Conservation (phyloP, 2,888 invertebrate species). For the Neoascia interrupta region DNA sequence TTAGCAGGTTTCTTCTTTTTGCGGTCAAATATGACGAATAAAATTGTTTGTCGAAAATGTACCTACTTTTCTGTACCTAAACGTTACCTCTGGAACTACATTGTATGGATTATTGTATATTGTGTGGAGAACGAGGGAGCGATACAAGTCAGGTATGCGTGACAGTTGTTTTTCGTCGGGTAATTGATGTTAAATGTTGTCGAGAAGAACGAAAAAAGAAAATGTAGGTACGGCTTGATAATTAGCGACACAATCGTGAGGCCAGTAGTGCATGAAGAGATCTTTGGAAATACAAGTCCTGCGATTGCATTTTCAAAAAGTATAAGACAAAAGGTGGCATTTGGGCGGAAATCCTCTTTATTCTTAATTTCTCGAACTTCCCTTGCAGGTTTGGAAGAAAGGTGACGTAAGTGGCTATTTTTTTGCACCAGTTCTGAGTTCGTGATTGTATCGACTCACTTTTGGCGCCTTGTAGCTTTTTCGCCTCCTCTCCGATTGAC, state of each 20-base stretch:
- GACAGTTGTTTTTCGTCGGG: conserved; percentile 58
- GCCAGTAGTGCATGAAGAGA: conserved; percentile 42
- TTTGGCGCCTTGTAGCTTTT: too few relatives aligned
- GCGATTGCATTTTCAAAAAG: conserved; percentile 20
- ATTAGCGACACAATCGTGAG: conserved; percentile 57
- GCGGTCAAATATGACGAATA: conserved; percentile 66
- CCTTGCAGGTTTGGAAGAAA: too few relatives aligned
- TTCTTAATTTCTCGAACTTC: too few relatives aligned
- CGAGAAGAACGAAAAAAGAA: conserved; percentile 29
- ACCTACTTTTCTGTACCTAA: too few relatives aligned
- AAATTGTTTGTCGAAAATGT: conserved; percentile 57
- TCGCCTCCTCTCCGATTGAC: too few relatives aligned
- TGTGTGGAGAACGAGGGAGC: too few relatives aligned
- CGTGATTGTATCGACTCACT: too few relatives aligned
- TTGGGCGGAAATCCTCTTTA: not conserved
- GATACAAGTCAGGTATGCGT: conserved; percentile 49
- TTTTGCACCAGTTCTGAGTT: too few relatives aligned
- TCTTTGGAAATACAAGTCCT: conserved; percentile 15
- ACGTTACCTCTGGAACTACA: too few relatives aligned
- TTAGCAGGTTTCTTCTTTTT: conserved; percentile 64
- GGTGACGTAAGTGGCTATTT: too few relatives aligned
- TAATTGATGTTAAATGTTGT: conserved; percentile 68
- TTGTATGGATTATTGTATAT: too few relatives aligned
- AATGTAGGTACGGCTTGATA: conserved; percentile 24
- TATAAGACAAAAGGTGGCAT: not conserved